Evolutionary conservation across 2,113 vertebrate genomes (phyloP).

Genomic region (Engystomops pustulosus): DNA sequence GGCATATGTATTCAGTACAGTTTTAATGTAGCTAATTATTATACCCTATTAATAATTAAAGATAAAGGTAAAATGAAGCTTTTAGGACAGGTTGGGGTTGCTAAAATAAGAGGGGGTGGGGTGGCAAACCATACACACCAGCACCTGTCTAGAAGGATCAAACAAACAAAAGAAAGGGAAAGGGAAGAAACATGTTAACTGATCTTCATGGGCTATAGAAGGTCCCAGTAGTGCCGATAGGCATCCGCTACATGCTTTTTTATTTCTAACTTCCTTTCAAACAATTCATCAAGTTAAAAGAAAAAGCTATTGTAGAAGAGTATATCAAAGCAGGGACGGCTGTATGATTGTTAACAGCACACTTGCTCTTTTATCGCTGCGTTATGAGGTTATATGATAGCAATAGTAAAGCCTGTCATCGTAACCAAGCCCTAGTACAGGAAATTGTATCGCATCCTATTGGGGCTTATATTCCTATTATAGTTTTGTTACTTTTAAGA

Average conservation of each 20-base stretch:
- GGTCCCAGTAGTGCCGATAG: slow-evolving; percentile 71
- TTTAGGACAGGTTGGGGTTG: not conserved
- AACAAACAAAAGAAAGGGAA: slow-evolving; percentile 68
- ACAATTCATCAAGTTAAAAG: slow-evolving; percentile 68
- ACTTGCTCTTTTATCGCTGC: slow-evolving; percentile 72
- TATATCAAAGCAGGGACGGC: slow-evolving; percentile 66
- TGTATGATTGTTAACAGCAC: slow-evolving; percentile 65
- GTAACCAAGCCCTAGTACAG: not conserved
- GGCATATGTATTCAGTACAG: not conserved
- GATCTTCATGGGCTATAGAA: slow-evolving; percentile 74
- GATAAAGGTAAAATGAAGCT: not conserved
- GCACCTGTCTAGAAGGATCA: slow-evolving; percentile 66
- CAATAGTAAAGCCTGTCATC: slow-evolving; percentile 61
- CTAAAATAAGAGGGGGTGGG: slow-evolving; percentile 24
- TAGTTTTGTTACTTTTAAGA: not conserved
- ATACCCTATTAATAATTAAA: slow-evolving; percentile 30
- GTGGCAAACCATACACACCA: slow-evolving; percentile 59
- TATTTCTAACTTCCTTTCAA: slow-evolving; percentile 75
- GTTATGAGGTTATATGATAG: slow-evolving; percentile 68
- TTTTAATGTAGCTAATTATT: slow-evolving; percentile 18
- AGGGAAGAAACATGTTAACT: slow-evolving; percentile 73
- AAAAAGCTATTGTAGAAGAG: slow-evolving; percentile 67
- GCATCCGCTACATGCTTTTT: slow-evolving; percentile 74
- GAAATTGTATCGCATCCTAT: not conserved
- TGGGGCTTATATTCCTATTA: not conserved